Conservation (phyloP, 1,140 invertebrate species). For the Portunus trituberculatus region DNA sequence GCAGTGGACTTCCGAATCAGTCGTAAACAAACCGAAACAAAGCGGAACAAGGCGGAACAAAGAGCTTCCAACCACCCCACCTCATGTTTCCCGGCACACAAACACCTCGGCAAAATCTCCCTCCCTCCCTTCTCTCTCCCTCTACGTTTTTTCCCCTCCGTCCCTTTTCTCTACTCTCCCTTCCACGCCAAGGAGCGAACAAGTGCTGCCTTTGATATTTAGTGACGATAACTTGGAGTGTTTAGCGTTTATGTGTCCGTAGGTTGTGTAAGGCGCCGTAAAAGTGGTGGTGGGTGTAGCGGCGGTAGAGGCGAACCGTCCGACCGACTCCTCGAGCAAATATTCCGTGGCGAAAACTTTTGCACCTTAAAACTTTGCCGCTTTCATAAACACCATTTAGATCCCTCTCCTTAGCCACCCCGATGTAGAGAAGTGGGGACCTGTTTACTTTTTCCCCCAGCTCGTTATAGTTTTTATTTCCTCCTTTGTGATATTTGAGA, state of each 20-base stretch:
- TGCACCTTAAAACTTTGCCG: background rate
- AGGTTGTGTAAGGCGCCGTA: slow-evolving; percentile 40
- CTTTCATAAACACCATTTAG: background rate
- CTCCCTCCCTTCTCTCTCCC: background rate
- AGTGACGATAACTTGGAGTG: slow-evolving; percentile 11
- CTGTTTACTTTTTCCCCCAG: no score
- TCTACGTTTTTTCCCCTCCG: background rate
- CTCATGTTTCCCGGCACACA: background rate
- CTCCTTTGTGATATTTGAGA: no score
- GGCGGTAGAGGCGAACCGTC: background rate
- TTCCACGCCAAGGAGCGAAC: background rate
- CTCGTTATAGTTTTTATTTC: no score
- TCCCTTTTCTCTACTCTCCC: background rate
- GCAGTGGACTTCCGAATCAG: background rate
- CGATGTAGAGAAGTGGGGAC: no score
- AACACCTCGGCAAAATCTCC: background rate
- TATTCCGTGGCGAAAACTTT: slow-evolving; percentile 2
- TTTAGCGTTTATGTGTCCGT: slow-evolving; percentile 54
- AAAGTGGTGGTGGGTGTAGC: slow-evolving; percentile 12
- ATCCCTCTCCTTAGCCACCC: background rate
- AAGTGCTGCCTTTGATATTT: slow-evolving; percentile 33
- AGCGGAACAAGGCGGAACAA: background rate
- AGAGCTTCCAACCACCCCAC: background rate
- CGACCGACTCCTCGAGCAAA: background rate
- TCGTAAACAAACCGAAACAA: background rate